Percentiles rank a stretch among this genome's conserved stretches.
These are phyloP conservation scores for Syrmaticus mikado DNA, from an alignment of 2,113 vertebrate genomes.

Conservation along the genomic window DNA sequence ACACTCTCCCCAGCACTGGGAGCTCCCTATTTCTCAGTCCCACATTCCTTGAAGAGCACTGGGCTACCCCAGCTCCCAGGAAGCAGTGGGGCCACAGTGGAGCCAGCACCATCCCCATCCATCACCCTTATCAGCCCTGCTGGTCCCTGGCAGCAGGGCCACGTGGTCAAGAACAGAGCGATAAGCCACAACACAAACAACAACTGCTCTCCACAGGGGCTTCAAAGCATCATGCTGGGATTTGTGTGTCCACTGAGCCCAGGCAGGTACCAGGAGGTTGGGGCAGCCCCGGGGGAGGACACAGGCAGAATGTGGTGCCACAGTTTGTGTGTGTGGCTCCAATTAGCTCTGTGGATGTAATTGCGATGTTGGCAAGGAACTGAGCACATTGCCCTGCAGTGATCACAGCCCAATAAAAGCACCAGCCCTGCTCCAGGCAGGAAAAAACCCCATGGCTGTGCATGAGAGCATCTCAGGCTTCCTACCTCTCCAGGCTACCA, in stretches of 20 bases:
- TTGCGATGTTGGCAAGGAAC: background rate
- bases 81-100: constrained; percentile 84
- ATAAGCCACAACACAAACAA: constrained; percentile 83
- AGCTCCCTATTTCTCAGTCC: background rate
- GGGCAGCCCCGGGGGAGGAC: rapidly evolving
- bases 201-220: constrained; percentile 81
- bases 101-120: constrained; percentile 90
- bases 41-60: constrained; percentile 73
- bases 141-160: constrained; percentile 72
- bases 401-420: rapidly evolving
- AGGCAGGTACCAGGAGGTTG: background rate
- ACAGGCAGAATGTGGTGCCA: rapidly evolving
- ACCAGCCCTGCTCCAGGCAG: background rate
- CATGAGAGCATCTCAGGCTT: background rate
- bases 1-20: background rate
- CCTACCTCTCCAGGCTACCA: background rate
- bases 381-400: background rate
- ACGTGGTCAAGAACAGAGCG: constrained; percentile 62
- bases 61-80: constrained; percentile 83
- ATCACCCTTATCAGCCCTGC: constrained; percentile 91
- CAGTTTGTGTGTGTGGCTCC: rapidly evolving
- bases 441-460: rapidly evolving
- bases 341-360: rapidly evolving
- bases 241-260: constrained; percentile 61
- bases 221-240: constrained; percentile 83